Conservation (phyloP, 2,888 invertebrate species). For the Nymphalis polychloros region DNA sequence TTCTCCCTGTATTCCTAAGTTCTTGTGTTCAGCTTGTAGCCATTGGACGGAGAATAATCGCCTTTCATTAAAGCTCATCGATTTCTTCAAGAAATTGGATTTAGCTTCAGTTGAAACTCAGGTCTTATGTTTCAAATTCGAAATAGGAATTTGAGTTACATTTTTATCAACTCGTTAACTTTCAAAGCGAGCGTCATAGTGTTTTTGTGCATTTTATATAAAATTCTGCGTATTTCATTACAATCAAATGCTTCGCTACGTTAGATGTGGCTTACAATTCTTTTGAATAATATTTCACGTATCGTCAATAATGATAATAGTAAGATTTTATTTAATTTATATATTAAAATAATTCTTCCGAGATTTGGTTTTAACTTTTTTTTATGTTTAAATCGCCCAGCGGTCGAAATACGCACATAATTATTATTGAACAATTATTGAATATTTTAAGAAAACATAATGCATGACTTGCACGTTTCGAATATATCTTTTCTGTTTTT, state of each 20-base stretch:
- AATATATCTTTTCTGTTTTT: too few relatives aligned
- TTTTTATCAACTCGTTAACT: conserved; percentile 3
- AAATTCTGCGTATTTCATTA: neutral
- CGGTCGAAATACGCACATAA: too few relatives aligned
- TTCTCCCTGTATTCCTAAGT: neutral
- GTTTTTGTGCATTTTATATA: neutral
- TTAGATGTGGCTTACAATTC: too few relatives aligned
- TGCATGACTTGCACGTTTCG: too few relatives aligned
- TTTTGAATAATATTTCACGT: too few relatives aligned
- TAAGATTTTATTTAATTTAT: too few relatives aligned
- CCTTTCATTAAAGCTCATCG: conserved; percentile 31
- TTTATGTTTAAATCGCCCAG: too few relatives aligned
- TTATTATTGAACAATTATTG: too few relatives aligned
- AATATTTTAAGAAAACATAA: too few relatives aligned
- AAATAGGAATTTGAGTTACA: conserved; percentile 1
- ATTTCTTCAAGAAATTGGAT: conserved; percentile 16
- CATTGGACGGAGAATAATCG: conserved; percentile 34
- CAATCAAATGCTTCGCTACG: neutral
- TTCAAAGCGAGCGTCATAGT: neutral
- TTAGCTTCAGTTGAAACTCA: conserved; percentile 10
- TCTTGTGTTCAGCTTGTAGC: conserved; percentile 17
- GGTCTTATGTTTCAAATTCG: conserved; percentile 4
- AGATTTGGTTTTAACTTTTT: too few relatives aligned
- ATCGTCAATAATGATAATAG: too few relatives aligned
- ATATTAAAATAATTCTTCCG: too few relatives aligned